phyloP scores from a whole-genome alignment of 2,797 vertebrate species.

The Buphagus erythrorhynchus region DNA sequence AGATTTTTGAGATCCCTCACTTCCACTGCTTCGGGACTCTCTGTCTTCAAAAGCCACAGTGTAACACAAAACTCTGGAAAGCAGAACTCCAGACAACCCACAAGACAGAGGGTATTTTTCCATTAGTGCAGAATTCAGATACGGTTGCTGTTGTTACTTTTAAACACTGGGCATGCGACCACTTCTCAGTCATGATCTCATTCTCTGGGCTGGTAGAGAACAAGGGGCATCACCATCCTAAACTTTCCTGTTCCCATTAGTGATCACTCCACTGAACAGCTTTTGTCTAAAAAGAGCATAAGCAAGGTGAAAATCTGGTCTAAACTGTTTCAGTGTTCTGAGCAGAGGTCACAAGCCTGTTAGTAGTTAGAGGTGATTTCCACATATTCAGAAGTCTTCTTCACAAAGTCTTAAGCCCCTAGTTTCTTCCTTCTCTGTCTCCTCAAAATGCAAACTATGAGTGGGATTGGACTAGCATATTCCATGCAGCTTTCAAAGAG shows the following conservation, averaged over 20 bases:
- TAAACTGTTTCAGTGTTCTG: background rate
- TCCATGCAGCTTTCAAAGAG: background rate
- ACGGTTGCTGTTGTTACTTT: accelerated
- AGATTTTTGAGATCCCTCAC: background rate
- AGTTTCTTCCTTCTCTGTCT: background rate
- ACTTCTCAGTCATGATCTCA: background rate
- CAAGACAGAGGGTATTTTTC: background rate
- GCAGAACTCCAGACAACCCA: background rate
- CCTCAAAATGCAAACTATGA: background rate
- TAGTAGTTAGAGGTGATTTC: background rate
- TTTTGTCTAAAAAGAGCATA: background rate
- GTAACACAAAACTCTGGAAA: background rate
- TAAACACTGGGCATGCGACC: background rate
- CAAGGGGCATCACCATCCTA: background rate
- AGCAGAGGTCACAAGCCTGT: background rate
- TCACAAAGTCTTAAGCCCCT: background rate
- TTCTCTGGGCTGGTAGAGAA: background rate
- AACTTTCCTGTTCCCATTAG: background rate
- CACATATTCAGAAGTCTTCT: background rate
- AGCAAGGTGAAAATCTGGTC: background rate
- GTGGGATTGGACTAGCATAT: background rate
- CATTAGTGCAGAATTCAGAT: background rate
- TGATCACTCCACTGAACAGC: background rate
- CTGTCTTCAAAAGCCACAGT: background rate
- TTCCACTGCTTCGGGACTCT: background rate